phyloP scores from a whole-genome alignment of 2,113 vertebrate genomes.

The Spea bombifrons region DNA sequence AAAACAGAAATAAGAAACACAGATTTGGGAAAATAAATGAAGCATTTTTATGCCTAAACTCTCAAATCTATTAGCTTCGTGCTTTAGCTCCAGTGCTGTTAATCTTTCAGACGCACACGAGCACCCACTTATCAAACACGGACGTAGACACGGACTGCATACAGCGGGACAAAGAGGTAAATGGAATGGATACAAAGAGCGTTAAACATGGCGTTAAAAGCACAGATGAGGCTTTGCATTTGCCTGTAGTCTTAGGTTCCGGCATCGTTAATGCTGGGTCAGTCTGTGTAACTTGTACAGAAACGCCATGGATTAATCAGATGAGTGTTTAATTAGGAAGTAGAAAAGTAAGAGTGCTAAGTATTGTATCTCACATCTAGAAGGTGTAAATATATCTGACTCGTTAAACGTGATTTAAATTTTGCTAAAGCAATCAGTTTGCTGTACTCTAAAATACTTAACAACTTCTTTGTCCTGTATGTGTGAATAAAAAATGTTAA shows the following conservation, averaged over 20 bases:
- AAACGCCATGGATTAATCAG: neutral
- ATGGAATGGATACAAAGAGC: too few relatives aligned
- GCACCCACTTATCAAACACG: neutral
- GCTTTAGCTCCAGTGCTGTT: neutral
- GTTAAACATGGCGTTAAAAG: too few relatives aligned
- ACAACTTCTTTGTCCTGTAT: neutral
- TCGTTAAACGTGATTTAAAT: conserved; percentile 7
- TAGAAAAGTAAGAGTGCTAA: conserved; percentile 18
- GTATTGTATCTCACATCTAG: conserved; percentile 30
- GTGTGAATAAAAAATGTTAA: neutral
- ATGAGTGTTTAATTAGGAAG: conserved; percentile 8
- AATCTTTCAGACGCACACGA: conserved; percentile 1
- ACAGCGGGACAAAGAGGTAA: too few relatives aligned
- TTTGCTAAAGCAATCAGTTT: neutral
- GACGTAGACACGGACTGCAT: too few relatives aligned
- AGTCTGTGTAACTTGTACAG: too few relatives aligned
- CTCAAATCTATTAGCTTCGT: conserved; percentile 6
- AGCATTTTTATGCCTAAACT: conserved; percentile 8
- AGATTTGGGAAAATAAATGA: conserved; percentile 12
- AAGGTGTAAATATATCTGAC: conserved; percentile 35
- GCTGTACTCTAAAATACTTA: neutral
- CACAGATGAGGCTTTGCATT: too few relatives aligned
- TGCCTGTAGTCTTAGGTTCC: too few relatives aligned
- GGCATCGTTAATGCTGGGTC: too few relatives aligned
- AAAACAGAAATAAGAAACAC: conserved; percentile 26